Evolutionary conservation across 1,140 invertebrate genomes (phyloP).

Genomic region (Anthonomus grandis): DNA sequence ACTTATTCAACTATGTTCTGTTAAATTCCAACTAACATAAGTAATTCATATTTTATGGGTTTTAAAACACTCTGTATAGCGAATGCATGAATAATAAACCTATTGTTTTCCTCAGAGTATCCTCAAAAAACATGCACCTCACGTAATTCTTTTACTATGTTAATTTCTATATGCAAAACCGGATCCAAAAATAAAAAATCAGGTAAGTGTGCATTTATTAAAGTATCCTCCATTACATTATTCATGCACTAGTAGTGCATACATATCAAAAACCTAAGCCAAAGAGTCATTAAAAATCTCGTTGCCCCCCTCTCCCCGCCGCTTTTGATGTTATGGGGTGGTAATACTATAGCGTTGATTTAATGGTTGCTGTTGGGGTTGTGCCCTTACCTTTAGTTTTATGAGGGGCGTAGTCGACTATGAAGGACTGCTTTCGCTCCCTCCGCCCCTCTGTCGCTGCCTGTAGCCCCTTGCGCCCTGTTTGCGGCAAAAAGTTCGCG

Average conservation of each 20-base stretch:
- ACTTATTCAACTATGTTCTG: too few species aligned
- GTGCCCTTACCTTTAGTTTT: conserved; percentile 34
- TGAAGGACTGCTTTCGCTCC: conserved; percentile 8
- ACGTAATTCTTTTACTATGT: too few species aligned
- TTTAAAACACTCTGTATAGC: too few species aligned
- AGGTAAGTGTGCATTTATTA: conserved; percentile 8
- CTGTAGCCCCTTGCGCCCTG: conserved; percentile 6
- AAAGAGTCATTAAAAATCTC: conserved; percentile 10
- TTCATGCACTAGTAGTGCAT: too few species aligned
- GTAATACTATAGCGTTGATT: conserved; percentile 30
- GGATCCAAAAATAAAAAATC: neutral
- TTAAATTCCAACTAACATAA: too few species aligned
- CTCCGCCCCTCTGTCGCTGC: conserved; percentile 10
- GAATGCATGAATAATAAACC: too few species aligned
- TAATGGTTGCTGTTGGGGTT: conserved; percentile 34
- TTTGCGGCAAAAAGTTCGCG: conserved; percentile 34
- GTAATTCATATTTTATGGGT: too few species aligned
- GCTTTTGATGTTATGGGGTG: conserved; percentile 11
- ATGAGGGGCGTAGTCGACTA: conserved; percentile 29
- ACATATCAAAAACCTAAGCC: conserved; percentile 1
- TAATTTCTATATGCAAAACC: too few species aligned
- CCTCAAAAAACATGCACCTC: too few species aligned
- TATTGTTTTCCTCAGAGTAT: too few species aligned
- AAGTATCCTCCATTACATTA: conserved; percentile 5
- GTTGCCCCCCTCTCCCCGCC: neutral